Evolutionary conservation across 2,888 invertebrate genomes (phyloP).

Genomic region (Thalpophila matura): DNA sequence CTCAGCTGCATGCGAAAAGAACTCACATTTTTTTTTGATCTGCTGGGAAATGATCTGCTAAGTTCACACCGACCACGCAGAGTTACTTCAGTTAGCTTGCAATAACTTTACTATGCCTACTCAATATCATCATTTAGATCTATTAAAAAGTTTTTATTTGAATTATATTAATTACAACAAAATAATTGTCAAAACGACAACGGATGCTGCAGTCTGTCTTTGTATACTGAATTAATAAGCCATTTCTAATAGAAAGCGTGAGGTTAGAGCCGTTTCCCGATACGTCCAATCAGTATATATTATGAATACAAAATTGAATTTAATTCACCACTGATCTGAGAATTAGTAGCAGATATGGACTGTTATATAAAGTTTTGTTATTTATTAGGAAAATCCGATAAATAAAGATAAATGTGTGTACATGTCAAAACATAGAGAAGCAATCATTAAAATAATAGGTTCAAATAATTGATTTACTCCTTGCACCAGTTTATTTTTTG

Average conservation of each 20-base stretch:
- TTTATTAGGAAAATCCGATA: no score
- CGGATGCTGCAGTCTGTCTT: slow-evolving; percentile 16
- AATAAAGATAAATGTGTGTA: no score
- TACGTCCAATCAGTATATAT: slow-evolving; percentile 23
- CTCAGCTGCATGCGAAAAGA: no score
- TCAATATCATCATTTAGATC: background rate
- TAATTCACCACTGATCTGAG: slow-evolving; percentile 26
- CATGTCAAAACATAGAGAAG: no score
- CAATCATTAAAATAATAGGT: no score
- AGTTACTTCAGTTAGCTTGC: background rate
- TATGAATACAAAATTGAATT: slow-evolving; percentile 38
- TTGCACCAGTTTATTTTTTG: no score
- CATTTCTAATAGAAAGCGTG: slow-evolving; percentile 28
- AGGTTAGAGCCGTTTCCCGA: slow-evolving; percentile 17
- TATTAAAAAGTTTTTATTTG: background rate
- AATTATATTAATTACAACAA: background rate
- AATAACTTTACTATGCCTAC: background rate
- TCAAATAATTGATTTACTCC: no score
- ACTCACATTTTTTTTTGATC: no score
- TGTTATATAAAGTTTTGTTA: background rate
- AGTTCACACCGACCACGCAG: background rate
- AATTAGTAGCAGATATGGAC: slow-evolving; percentile 12
- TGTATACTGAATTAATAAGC: slow-evolving; percentile 26
- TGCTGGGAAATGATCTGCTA: no score
- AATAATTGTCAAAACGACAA: background rate